These are phyloP conservation scores for Brachylomia viminalis DNA, from an alignment of 2,888 invertebrate species.

Conservation along the genomic window DNA sequence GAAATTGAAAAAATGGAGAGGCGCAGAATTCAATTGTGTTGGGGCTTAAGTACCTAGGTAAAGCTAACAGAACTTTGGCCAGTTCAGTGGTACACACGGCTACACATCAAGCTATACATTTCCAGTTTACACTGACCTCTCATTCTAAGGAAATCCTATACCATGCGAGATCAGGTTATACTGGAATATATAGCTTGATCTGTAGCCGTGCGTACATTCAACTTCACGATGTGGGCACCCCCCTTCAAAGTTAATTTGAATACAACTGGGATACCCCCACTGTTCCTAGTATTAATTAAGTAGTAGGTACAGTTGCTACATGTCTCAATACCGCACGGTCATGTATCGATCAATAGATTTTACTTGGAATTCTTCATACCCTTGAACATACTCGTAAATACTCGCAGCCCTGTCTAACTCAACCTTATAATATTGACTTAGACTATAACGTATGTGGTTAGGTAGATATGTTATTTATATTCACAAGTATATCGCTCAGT, in stretches of 20 bases:
- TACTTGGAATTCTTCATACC: constrained; percentile 27
- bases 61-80: not conserved
- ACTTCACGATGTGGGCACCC: too few species aligned
- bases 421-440: constrained; percentile 18
- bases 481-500: not conserved
- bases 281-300: not conserved
- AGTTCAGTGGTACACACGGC: not conserved
- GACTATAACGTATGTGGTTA: not conserved
- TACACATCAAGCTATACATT: too few species aligned
- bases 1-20: constrained; percentile 12
- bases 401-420: not conserved
- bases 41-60: not conserved
- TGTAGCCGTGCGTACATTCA: too few species aligned
- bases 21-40: constrained; percentile 24
- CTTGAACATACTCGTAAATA: constrained; percentile 13
- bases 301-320: not conserved
- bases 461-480: not conserved
- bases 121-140: too few species aligned
- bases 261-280: too few species aligned
- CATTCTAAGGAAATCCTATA: too few species aligned
- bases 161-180: too few species aligned
- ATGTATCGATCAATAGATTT: constrained; percentile 21
- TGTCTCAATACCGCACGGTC: constrained; percentile 4
- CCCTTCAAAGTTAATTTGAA: too few species aligned
- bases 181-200: too few species aligned